Evolutionary conservation across 2,888 invertebrate species (phyloP), one percentile per base, ranked within the genome.

Genomic region (Calliphora vomitoria): DNA sequence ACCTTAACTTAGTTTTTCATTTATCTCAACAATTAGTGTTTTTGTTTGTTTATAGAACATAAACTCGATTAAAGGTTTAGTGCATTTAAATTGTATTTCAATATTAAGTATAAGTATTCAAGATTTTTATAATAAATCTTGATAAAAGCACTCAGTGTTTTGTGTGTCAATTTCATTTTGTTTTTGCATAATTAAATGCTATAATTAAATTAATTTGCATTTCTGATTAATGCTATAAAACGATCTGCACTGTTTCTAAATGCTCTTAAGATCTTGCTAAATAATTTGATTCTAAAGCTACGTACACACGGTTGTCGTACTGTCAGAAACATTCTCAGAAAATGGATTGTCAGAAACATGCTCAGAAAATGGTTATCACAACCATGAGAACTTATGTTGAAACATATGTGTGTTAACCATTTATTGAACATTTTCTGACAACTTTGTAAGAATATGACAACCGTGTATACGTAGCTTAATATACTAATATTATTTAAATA

Each of bases 141-240:
- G 6, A 25, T 71, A 41, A 72, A 62, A 47, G 5, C 4, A 20
- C 8, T 31, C 25, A 38, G 6, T 20, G 15, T 20, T n/a, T 35
- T 35, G n/a, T 66, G 15, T 64, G 13, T 8, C 44, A 55, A 18
- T 38, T 58, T 66, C n/a, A 8, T 74, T 74, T 35, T 44, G 38
- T 11, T 31, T 55, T 60, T 44, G 38, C 25, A 60, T 58, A 41
- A 60, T 82, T 66, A 72, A 82, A 82, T 53, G 64, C 58, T 82
- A 55, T 72, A 85, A 82, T 85, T 85, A 78, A 50, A 58, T 55
- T 72, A 44, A 78, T 86, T 82, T 41, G 44, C 44, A 81, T 75
- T 50, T 58, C 35, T 44, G 35, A 44, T 44, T 68, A 58, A 31
- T 25, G n/a, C 11, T 20, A 68, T 47, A 50, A 5, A 15, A 64